Evolutionary conservation across 2,797 vertebrate species (phyloP).

Genomic region (Myotis daubentonii): DNA sequence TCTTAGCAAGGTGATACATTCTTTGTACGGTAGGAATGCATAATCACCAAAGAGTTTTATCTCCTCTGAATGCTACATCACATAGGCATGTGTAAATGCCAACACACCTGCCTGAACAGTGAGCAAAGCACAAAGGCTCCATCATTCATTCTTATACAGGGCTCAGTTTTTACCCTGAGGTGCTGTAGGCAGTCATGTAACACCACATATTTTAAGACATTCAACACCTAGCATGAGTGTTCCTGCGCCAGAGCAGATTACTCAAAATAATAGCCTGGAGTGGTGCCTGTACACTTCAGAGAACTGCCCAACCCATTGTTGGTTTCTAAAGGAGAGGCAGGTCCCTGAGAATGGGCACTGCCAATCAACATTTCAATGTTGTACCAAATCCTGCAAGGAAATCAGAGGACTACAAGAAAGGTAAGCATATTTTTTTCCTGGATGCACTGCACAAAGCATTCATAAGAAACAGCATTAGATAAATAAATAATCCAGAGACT

Average conservation of each 20-base stretch:
- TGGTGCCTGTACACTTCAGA: constrained; percentile 64
- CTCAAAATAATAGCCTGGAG: constrained; percentile 76
- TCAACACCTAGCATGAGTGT: constrained; percentile 68
- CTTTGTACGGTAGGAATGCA: constrained; percentile 65
- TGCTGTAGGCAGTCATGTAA: constrained; percentile 68
- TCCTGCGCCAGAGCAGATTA: constrained; percentile 72
- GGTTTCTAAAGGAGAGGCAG: constrained; percentile 67
- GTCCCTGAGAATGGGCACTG: constrained; percentile 54
- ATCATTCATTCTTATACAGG: constrained; percentile 69
- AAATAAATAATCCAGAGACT: not conserved
- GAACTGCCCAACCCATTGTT: constrained; percentile 60
- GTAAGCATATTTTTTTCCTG: constrained; percentile 8
- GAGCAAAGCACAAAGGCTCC: constrained; percentile 71
- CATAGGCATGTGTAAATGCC: constrained; percentile 73
- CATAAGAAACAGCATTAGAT: not conserved
- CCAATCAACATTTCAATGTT: constrained; percentile 64
- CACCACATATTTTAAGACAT: constrained; percentile 71
- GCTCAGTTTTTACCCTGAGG: constrained; percentile 74
- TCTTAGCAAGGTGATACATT: constrained; percentile 65
- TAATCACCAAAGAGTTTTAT: constrained; percentile 74
- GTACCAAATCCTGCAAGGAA: constrained; percentile 53
- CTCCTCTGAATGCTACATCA: constrained; percentile 72
- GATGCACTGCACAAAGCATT: constrained; percentile 14
- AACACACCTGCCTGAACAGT: constrained; percentile 75
- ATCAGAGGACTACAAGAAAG: constrained; percentile 1